Percentiles rank a stretch among this genome's conserved stretches.
Conservation (phyloP, 2,797 vertebrate genomes). For the Ptychadena robeensis region DNA sequence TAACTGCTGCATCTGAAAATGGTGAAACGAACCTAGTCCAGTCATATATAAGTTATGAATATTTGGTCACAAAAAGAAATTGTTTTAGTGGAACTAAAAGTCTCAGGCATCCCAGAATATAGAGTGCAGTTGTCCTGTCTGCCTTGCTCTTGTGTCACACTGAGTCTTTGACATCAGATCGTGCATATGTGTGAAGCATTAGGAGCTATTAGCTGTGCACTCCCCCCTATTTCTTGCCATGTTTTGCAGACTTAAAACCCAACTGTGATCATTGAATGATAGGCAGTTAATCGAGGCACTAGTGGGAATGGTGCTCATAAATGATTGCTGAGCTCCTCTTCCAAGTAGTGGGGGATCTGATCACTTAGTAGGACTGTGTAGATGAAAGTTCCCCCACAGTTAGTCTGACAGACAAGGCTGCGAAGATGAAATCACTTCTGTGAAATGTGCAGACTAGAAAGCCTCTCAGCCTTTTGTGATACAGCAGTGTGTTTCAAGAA, state of each 20-base stretch:
- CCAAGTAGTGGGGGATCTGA: constrained; percentile 53
- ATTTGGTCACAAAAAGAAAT: too few species aligned
- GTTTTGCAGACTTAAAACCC: constrained; percentile 1
- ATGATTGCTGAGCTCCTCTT: constrained; percentile 41
- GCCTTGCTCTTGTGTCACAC: neutral
- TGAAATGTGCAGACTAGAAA: constrained; percentile 8
- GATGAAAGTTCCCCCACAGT: constrained; percentile 39
- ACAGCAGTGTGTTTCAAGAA: constrained; percentile 5
- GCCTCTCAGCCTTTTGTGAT: neutral
- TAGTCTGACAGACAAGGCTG: constrained; percentile 21
- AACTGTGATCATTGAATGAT: constrained; percentile 32
- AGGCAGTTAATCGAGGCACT: constrained; percentile 27
- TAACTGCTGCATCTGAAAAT: neutral
- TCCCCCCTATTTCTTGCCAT: constrained; percentile 11
- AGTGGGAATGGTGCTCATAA: constrained; percentile 28
- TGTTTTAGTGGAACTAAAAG: constrained; percentile 2
- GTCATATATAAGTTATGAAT: too few species aligned
- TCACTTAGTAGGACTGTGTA: constrained; percentile 40
- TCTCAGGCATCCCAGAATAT: neutral
- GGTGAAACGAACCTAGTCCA: too few species aligned
- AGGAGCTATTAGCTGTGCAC: constrained; percentile 7
- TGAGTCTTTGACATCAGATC: neutral
- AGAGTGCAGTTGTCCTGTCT: neutral
- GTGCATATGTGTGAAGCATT: neutral
- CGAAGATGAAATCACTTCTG: constrained; percentile 7